phyloP scores from a whole-genome alignment of 2,888 invertebrate species.

The Ectobius pallidus region DNA sequence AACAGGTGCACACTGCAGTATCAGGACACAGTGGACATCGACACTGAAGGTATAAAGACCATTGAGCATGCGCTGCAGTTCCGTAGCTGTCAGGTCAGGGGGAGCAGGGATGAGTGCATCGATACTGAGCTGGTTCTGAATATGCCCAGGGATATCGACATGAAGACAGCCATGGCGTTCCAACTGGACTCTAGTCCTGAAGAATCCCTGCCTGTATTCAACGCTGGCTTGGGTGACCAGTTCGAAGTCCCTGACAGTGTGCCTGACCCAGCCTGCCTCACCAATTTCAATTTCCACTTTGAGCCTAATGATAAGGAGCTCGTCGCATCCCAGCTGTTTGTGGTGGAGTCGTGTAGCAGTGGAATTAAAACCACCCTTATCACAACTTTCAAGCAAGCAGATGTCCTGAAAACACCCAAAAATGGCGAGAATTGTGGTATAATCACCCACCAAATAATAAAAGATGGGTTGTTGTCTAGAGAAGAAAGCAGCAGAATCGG shows the following conservation, averaged over 20 bases:
- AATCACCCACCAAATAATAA: background rate
- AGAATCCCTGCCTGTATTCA: background rate
- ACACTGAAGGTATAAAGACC: background rate
- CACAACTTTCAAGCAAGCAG: background rate
- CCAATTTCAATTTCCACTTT: background rate
- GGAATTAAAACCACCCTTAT: background rate
- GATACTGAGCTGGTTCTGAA: background rate
- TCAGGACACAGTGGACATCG: background rate
- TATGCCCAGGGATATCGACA: background rate
- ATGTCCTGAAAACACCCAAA: background rate
- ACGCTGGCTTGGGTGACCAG: background rate
- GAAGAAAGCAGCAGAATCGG: background rate
- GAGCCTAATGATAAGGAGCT: background rate
- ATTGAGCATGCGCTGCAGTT: background rate
- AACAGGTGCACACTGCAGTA: background rate
- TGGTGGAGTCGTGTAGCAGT: background rate
- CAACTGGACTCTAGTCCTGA: no score
- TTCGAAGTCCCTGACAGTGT: background rate
- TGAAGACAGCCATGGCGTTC: background rate
- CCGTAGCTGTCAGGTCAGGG: background rate
- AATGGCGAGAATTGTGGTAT: background rate
- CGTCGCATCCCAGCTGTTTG: background rate
- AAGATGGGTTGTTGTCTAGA: background rate
- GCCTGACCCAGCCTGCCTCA: background rate
- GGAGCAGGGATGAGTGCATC: background rate